phyloP scores from a whole-genome alignment of 64 coral and sea anemone species.

The Actinia tenebrosa region DNA sequence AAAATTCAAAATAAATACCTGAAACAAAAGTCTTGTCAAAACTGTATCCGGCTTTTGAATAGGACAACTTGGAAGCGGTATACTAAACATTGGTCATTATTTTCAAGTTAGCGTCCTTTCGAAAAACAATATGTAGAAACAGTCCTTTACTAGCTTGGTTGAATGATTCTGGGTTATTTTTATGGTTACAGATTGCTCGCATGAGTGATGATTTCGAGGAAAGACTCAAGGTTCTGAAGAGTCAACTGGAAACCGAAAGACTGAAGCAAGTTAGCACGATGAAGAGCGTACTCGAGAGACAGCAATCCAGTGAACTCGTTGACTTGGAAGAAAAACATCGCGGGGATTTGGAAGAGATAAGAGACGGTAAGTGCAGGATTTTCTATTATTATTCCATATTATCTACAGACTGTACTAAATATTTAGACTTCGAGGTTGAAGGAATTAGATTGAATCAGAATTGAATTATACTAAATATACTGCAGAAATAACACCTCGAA shows the following conservation, averaged over 20 bases:
- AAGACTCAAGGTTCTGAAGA: slow-evolving; percentile 63
- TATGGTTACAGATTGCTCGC: slow-evolving; percentile 56
- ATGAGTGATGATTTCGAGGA: slow-evolving; percentile 86
- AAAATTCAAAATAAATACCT: background rate
- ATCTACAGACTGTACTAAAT: background rate
- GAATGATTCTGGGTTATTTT: background rate
- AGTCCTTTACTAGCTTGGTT: background rate
- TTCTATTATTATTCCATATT: background rate
- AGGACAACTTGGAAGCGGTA: background rate
- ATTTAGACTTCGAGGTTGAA: background rate
- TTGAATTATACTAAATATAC: background rate
- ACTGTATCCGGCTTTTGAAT: slow-evolving; percentile 3
- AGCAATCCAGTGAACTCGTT: slow-evolving; percentile 59
- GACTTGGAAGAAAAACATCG: slow-evolving; percentile 59
- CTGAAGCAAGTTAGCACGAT: slow-evolving; percentile 65
- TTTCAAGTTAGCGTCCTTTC: background rate
- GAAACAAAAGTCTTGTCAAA: slow-evolving; percentile 21
- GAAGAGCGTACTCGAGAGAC: slow-evolving; percentile 75
- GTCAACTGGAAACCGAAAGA: slow-evolving; percentile 68
- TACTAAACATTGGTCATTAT: background rate
- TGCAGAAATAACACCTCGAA: background rate
- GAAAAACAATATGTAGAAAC: background rate
- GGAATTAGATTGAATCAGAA: background rate
- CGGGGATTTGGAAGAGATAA: slow-evolving; percentile 69
- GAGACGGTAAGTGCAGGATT: slow-evolving; percentile 56